These are phyloP conservation scores for Hemicentrotus pulcherrimus DNA, from an alignment of 35 echinoderm and acorn worm genomes.

Conservation along the genomic window DNA sequence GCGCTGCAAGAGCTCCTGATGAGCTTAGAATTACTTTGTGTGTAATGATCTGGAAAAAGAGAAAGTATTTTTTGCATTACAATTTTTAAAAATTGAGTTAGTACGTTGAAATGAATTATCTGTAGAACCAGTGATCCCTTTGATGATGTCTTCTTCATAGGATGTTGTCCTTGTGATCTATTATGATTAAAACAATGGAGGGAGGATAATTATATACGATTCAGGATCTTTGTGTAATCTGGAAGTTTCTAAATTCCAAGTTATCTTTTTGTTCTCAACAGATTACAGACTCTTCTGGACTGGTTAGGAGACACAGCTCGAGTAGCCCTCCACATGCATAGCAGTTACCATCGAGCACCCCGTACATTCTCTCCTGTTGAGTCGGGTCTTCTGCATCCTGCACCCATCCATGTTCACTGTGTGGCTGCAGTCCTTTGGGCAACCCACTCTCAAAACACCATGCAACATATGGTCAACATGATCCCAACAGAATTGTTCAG, in stretches of 20 bases:
- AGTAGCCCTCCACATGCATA: slow-evolving; percentile 87
- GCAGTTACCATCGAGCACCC: slow-evolving; percentile 70
- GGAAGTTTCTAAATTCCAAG: neutral
- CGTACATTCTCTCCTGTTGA: slow-evolving; percentile 85
- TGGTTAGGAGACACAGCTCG: slow-evolving; percentile 96
- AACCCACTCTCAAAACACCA: slow-evolving; percentile 55
- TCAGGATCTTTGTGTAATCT: neutral
- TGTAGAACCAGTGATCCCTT: too few relatives aligned
- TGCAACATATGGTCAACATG: slow-evolving; percentile 66
- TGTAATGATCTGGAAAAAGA: too few relatives aligned
- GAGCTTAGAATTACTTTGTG: too few relatives aligned
- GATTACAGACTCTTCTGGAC: slow-evolving; percentile 88
- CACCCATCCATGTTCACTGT: slow-evolving; percentile 83
- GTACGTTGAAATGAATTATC: too few relatives aligned
- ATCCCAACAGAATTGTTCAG: slow-evolving; percentile 94
- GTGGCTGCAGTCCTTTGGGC: slow-evolving; percentile 91
- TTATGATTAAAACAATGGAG: neutral
- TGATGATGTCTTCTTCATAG: too few relatives aligned
- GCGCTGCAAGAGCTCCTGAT: too few relatives aligned
- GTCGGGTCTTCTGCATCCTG: slow-evolving; percentile 73
- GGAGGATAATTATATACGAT: neutral
- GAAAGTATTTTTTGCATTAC: too few relatives aligned
- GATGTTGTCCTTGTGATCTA: neutral
- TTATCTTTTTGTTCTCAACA: slow-evolving; percentile 41
- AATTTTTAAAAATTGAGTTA: too few relatives aligned